Percentiles rank a stretch among this genome's conserved stretches.
Conservation (phyloP, 1,140 invertebrate species). For the Druon quercuslanigerum region DNA sequence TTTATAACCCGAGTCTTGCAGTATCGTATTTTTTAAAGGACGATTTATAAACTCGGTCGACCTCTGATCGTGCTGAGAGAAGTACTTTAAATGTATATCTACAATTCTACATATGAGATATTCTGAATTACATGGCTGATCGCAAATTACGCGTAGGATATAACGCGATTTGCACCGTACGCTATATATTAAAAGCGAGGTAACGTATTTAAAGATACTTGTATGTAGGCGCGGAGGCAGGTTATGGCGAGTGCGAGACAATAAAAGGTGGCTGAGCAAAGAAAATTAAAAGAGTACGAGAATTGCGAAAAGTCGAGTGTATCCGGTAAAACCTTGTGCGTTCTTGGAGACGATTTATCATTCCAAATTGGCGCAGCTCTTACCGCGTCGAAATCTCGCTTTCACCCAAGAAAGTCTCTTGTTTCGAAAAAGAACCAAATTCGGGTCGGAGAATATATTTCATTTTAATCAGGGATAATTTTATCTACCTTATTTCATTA, state of each 20-base stretch:
- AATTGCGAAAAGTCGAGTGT: slow-evolving; percentile 13
- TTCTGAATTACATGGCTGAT: slow-evolving; percentile 3
- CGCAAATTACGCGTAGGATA: slow-evolving; percentile 30
- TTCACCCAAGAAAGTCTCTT: background rate
- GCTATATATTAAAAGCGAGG: slow-evolving; percentile 21
- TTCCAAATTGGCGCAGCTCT: slow-evolving; percentile 14
- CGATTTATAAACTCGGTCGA: slow-evolving; percentile 26
- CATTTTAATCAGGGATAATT: too few relatives aligned
- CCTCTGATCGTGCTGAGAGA: background rate
- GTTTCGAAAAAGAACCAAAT: too few relatives aligned
- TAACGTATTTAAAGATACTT: slow-evolving; percentile 17
- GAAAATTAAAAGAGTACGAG: background rate
- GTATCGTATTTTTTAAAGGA: slow-evolving; percentile 20
- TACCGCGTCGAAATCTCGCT: slow-evolving; percentile 10
- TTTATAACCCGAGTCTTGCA: background rate
- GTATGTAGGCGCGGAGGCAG: background rate
- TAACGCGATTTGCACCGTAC: slow-evolving; percentile 26
- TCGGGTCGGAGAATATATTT: too few relatives aligned
- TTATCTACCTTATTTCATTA: too few relatives aligned
- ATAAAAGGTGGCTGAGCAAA: slow-evolving; percentile 16
- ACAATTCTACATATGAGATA: background rate
- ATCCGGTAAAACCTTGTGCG: background rate
- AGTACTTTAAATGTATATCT: slow-evolving; percentile 2
- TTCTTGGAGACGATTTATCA: background rate
- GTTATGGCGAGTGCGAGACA: background rate